Base-by-base conservation (phyloP, 2,113 vertebrate species). In the Phylloscopus whistleri region DNA sequence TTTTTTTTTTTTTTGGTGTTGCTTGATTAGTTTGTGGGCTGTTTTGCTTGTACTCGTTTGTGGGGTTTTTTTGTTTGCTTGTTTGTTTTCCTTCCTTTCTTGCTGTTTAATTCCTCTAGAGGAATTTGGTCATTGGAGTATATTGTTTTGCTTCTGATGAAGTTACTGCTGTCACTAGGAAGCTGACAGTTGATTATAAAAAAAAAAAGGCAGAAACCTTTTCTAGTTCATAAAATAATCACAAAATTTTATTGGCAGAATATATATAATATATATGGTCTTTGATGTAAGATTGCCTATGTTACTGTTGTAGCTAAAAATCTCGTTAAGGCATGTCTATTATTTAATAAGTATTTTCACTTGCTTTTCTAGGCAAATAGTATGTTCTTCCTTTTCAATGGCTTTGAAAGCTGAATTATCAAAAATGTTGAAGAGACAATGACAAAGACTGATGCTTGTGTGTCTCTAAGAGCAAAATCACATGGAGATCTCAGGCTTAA, bases 1-100 rank as follows among this genome's bases (percentile, higher is more conserved):
- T 12, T 19, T 27, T 39, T 24, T 20, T 31, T 33, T 33, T 51
- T 70, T 60, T 23, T 24, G 4, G 8, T 35, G 6, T 10, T 30
- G 2, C 39, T 35, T 30, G 8, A 4, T 44, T 52, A 31, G 11
- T 27, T 43, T 8, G 1, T 28, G 2, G 5, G 2, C 0, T 52
- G 3, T 13, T 28, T 28, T 41, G 2, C 11, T 31, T 31, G 21
- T 15, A 6, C 7, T 35, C 31, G 1, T 33, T 8, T 30, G 6
- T 12, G n/a, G n/a, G n/a, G n/a, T n/a, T n/a, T n/a, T n/a, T n/a
- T 37, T 37, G 37, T 37, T 37, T 37, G 28, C 7, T 21, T n/a
- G 19, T 14, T 35, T n/a, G 9, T 8, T 9, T 9, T 19, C 13
- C 33, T 22, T 67, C 1, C 1, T 22, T 26, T 1, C 3, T 73